Conservation (phyloP, 2,888 invertebrate species). For the Sarcophaga rosellei region DNA sequence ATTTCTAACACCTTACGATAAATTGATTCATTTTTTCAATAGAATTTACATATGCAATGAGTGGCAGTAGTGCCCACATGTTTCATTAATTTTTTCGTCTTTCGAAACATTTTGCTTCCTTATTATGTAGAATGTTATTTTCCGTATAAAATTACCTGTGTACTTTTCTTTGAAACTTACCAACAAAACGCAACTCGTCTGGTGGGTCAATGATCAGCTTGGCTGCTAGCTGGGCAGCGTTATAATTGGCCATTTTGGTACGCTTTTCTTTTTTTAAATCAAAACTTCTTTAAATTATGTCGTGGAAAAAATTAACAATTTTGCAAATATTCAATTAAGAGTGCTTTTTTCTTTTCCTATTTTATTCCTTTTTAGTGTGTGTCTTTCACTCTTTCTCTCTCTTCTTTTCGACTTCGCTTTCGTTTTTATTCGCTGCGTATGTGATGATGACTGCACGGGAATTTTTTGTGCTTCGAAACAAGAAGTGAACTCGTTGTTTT, state of each 20-base stretch:
- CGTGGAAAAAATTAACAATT: constrained; percentile 55
- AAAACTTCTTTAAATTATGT: constrained; percentile 63
- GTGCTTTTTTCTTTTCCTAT: constrained; percentile 32
- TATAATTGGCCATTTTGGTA: constrained; percentile 73
- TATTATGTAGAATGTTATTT: constrained; percentile 22
- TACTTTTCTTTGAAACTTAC: constrained; percentile 83
- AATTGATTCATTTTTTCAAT: constrained; percentile 35
- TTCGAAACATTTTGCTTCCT: neutral
- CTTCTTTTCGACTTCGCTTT: constrained; percentile 75
- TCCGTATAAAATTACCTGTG: neutral
- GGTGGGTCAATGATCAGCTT: constrained; percentile 93
- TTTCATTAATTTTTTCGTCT: constrained; percentile 2
- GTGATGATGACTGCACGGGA: constrained; percentile 65
- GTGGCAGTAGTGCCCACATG: neutral
- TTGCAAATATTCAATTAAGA: constrained; percentile 63
- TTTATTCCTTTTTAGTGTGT: constrained; percentile 6
- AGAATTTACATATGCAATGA: neutral
- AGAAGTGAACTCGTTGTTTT: constrained; percentile 50
- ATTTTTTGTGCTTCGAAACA: constrained; percentile 59
- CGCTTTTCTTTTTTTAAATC: constrained; percentile 15
- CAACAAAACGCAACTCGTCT: constrained; percentile 94
- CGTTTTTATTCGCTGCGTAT: constrained; percentile 73
- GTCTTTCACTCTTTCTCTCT: constrained; percentile 3
- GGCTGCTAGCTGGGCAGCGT: constrained; percentile 84
- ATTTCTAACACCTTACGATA: constrained; percentile 9